phyloP scores from a whole-genome alignment of 2,888 invertebrate species.

The Leucoma salicis region DNA sequence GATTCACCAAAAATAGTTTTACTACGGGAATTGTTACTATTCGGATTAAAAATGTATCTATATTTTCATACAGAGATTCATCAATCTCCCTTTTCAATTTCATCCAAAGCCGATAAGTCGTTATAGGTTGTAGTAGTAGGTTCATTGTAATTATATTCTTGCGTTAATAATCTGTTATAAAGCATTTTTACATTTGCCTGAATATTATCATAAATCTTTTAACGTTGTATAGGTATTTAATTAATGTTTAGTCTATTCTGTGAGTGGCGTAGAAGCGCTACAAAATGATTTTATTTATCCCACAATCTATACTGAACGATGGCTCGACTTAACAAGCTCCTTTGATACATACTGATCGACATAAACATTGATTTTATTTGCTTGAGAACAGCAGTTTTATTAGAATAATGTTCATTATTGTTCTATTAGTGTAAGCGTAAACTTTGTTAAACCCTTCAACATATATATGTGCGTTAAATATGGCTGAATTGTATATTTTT shows the following conservation, averaged over 20 bases:
- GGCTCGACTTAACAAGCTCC: neutral
- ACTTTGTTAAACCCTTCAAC: too few species aligned
- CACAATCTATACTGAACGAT: neutral
- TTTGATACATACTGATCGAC: neutral
- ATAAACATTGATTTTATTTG: neutral
- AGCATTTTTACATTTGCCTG: conserved; percentile 11
- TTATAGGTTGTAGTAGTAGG: too few species aligned
- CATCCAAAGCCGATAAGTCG: too few species aligned
- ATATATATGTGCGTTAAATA: too few species aligned
- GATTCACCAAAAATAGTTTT: too few species aligned
- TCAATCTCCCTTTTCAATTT: too few species aligned
- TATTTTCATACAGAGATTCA: too few species aligned
- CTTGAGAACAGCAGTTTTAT: neutral
- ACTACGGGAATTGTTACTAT: too few species aligned
- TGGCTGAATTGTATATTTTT: too few species aligned
- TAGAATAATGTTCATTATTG: too few species aligned
- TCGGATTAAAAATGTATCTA: too few species aligned
- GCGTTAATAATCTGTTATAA: neutral
- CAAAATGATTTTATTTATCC: conserved; percentile 1
- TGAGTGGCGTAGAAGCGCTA: conserved; percentile 25
- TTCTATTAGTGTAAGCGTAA: too few species aligned
- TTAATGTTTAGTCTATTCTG: conserved; percentile 56
- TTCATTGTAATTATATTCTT: neutral
- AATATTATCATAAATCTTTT: conserved; percentile 32
- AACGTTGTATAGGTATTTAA: conserved; percentile 29